A percentile compares a stretch with the other conserved stretches of the same genome.
These are phyloP conservation scores for Steinernema scapterisci DNA, from an alignment of 2,888 invertebrate genomes.

Conservation along the genomic window DNA sequence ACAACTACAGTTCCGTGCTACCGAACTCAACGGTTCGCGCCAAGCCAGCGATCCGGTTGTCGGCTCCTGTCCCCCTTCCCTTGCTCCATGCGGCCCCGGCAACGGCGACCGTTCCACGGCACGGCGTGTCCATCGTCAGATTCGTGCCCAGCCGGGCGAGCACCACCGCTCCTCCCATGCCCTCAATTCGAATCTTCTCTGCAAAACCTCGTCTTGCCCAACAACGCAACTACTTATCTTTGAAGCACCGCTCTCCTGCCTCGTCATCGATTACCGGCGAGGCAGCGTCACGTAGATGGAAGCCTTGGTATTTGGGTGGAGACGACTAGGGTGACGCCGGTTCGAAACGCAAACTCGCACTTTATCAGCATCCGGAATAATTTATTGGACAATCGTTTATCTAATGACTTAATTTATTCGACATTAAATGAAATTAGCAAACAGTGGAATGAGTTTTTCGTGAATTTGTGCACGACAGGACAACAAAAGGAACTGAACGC, in stretches of 20 bases:
- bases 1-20: slow-evolving; percentile 8
- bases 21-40: background rate
- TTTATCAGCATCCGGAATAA: slow-evolving; percentile 11
- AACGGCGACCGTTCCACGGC: background rate
- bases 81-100: too few species aligned
- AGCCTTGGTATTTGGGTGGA: slow-evolving; percentile 29
- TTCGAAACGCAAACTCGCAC: background rate
- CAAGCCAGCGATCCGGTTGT: background rate
- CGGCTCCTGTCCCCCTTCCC: background rate
- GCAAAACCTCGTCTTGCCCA: slow-evolving; percentile 7
- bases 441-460: too few species aligned
- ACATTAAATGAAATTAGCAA: too few species aligned
- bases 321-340: background rate
- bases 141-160: background rate
- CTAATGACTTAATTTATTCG: background rate
- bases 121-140: background rate
- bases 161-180: background rate
- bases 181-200: slow-evolving; percentile 29
- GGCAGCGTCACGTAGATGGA: background rate
- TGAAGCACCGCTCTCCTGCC: background rate
- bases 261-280: background rate
- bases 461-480: too few species aligned
- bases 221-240: slow-evolving; percentile 10
- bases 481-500: too few species aligned
- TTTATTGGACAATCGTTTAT: slow-evolving; percentile 21